Base-by-base conservation (phyloP, 2,888 invertebrate genomes). In the Platerodrilus igneus region DNA sequence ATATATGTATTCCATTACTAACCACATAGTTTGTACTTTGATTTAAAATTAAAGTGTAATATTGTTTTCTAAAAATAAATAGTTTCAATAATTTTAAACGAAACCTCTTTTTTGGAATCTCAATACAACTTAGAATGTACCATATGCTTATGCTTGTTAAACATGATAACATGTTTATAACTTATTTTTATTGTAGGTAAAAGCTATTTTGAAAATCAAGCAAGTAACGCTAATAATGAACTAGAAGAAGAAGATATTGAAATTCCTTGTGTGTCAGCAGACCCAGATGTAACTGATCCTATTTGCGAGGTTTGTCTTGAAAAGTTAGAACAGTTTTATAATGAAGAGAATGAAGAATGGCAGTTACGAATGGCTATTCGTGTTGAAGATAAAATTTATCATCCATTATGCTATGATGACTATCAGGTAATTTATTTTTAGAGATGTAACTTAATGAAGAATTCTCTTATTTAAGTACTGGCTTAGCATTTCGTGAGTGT, bases 301-400 rank as follows among this genome's bases (percentile, higher is more conserved):
- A 67, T 72, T 25, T 97, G 97, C 68, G 85, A 85, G 49, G 84
- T 95, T 33, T 99, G 97, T 68, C 83, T 85, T 8, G 97, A 99
- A 71, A 76, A 77, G 49, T 96, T 99, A 71, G 88, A 93, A 52
- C 88, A 91, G 67, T 95, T 91, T 72, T 99, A 89, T 72, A 88
- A 95, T 65, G 93, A 97, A 68, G 97, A 99, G 57, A 82, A 84
- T 51, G 99, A 99, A 66, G 95, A 93, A 63, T 99, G 99, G 99
- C 91, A 94, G 62, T 74, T 97, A 16, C 71, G 84, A 46, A 86
- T 90, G 62, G 91, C 95, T 0, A 73, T 88, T 11, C 74, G 79
- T 4, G 80, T 84, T 18, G 83, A 89, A 37, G 82, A 77, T 0
- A 77, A 78, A 47, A 81, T 83, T 53, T 95, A 90, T 64, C 94